phyloP scores from a whole-genome alignment of 2,797 vertebrate species.

The Cyprinella venusta region DNA sequence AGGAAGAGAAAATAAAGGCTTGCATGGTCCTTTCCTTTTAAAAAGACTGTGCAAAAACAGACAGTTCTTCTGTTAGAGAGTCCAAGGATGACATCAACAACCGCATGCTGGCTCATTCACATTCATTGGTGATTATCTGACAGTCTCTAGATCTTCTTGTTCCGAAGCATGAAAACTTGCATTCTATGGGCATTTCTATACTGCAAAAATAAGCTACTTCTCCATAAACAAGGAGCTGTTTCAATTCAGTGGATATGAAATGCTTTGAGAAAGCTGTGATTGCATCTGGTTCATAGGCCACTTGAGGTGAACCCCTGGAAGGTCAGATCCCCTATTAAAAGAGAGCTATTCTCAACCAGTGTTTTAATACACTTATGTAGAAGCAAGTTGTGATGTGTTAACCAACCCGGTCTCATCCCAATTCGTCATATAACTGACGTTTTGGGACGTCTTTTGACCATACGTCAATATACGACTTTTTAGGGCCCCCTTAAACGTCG shows the following conservation, averaged over 20 bases:
- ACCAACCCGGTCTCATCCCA: too few species aligned
- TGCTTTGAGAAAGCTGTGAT: neutral
- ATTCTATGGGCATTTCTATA: neutral
- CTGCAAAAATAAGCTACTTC: neutral
- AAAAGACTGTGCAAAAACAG: neutral
- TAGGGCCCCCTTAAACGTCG: too few species aligned
- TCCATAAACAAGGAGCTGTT: neutral
- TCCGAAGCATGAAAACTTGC: neutral
- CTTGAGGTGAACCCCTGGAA: neutral
- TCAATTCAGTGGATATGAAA: neutral
- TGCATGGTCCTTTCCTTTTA: neutral
- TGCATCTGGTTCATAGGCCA: neutral
- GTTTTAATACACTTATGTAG: neutral
- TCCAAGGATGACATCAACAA: constrained; percentile 34
- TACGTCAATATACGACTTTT: too few species aligned
- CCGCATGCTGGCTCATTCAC: constrained; percentile 13
- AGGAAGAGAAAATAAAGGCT: constrained; percentile 10
- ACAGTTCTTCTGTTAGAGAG: constrained; percentile 6
- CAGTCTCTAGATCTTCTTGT: neutral
- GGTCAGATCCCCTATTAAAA: neutral
- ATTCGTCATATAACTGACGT: too few species aligned
- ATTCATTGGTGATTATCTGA: constrained; percentile 26
- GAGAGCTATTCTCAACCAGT: neutral
- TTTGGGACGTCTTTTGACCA: too few species aligned
- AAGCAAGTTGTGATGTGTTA: neutral